Evolutionary conservation across 2,888 invertebrate genomes (phyloP).

Genomic region (Philonicus albiceps): DNA sequence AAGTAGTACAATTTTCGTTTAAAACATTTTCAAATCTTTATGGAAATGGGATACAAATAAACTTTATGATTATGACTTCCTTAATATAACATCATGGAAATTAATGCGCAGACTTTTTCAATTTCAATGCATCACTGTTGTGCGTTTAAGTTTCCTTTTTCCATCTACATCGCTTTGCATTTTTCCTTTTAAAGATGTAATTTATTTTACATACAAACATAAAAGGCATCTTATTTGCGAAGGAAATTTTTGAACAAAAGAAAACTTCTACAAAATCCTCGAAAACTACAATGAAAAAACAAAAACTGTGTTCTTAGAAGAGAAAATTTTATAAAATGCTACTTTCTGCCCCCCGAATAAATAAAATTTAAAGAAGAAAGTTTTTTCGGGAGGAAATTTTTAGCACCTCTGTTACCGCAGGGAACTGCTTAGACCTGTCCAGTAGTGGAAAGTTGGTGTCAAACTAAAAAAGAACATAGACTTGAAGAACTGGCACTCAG

Average conservation of each 20-base stretch:
- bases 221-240: neutral
- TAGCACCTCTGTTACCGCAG: neutral
- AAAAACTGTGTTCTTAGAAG: neutral
- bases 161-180: neutral
- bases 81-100: no score
- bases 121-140: neutral
- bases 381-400: neutral
- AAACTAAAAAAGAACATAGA: neutral
- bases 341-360: neutral
- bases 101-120: neutral
- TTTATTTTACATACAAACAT: neutral
- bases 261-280: neutral
- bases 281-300: neutral
- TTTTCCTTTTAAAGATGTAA: neutral
- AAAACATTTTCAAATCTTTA: no score
- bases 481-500: neutral
- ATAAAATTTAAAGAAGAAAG: neutral
- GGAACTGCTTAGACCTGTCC: neutral
- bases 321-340: neutral
- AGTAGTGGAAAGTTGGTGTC: neutral
- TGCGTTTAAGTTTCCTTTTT: neutral
- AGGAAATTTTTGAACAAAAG: neutral
- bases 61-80: no score
- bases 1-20: no score
- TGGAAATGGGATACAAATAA: no score